These are phyloP conservation scores for Noctua fimbriata DNA, from an alignment of 2,888 invertebrate species.

Conservation along the genomic window DNA sequence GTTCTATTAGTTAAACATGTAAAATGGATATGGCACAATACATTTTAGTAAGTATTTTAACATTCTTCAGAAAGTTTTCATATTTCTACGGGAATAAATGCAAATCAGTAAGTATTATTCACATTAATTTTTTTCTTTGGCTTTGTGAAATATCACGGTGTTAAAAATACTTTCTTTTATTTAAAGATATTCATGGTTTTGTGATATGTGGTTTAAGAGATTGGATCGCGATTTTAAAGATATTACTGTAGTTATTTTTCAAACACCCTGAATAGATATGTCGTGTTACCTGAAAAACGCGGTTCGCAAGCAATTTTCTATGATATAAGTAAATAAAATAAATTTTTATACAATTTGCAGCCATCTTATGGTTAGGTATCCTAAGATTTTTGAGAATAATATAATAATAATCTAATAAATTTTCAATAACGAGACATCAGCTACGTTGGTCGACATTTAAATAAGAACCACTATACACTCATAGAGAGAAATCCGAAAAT, in stretches of 20 bases:
- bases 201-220: constrained; percentile 85
- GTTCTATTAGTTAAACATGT: constrained; percentile 48
- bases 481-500: constrained; percentile 90
- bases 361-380: constrained; percentile 89
- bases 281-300: constrained; percentile 80
- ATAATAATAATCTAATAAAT: constrained; percentile 90
- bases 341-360: constrained; percentile 88
- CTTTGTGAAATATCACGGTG: constrained; percentile 89
- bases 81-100: constrained; percentile 83
- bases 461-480: constrained; percentile 90
- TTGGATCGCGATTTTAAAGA: constrained; percentile 71
- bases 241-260: constrained; percentile 71
- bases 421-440: constrained; percentile 89
- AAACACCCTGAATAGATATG: constrained; percentile 88
- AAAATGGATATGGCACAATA: constrained; percentile 71
- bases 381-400: constrained; percentile 88
- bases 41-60: constrained; percentile 63
- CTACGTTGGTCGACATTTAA: constrained; percentile 90
- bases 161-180: constrained; percentile 82
- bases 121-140: constrained; percentile 86
- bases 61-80: constrained; percentile 68
- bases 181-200: constrained; percentile 78
- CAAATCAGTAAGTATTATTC: constrained; percentile 79
- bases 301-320: constrained; percentile 87
- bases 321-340: constrained; percentile 88